Base-by-base conservation (phyloP, 2,888 invertebrate species). In the Allolobophora icterica region DNA sequence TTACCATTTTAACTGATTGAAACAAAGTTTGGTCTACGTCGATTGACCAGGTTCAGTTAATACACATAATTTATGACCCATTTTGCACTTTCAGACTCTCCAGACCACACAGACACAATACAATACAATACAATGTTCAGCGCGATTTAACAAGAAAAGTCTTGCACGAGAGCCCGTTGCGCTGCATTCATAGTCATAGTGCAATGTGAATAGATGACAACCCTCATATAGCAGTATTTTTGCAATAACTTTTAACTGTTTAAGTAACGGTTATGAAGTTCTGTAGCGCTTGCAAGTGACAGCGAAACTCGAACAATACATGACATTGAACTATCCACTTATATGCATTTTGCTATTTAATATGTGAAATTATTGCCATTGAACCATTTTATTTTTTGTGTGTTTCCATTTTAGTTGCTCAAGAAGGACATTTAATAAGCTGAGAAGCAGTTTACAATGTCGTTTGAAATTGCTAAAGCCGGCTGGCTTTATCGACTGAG, bases 401-500 rank as follows among this genome's bases (percentile, higher is more conserved):
- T 71, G 71, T 71, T 30, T 71, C 8, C n/a, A 71, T 71, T 71
- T 71, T 11, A 71, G 71, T 71, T 71, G 11, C n/a, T 71, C 30
- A 71, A 71, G 71, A n/a, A 71, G 71, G 11, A 71, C 71, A n/a
- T 71, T 71, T n/a, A n/a, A 71, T n/a, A 8, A 2, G n/a, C 11
- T 71, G 30, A 71, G n/a, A 8, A n/a, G 71, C 71, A 3, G 30
- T 71, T n/a, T 11, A 71, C n/a, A 13, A 93, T 93, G 93, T 92
- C 92, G 33, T 92, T 92, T 91, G 94, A 94, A 71, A 94, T 94
- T 58, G 94, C 94, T 30, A 94, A 94, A 93, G 94, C 94, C 90
- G 94, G 94, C 35, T 95, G 94, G 94, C 92, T 95, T 17, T 92
- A 93, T 38, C 91, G 94, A 91, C 93, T 94, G 92, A 94, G 94